Conservation (phyloP, 2,888 invertebrate species). For the Cosmia trapezina region DNA sequence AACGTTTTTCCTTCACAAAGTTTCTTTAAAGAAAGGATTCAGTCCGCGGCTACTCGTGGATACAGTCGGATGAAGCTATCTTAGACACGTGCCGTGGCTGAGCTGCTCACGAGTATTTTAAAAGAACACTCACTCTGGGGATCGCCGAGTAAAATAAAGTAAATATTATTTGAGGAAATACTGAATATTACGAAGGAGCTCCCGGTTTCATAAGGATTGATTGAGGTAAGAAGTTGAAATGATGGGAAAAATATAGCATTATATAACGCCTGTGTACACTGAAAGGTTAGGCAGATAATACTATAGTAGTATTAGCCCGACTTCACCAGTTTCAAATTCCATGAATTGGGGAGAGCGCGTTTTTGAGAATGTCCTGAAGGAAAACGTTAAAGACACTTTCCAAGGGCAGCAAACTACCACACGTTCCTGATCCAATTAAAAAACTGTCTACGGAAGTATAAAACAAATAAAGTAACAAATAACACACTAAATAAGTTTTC, state of each 20-base stretch:
- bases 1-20: conserved; percentile 47
- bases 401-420: background rate
- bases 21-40: conserved; percentile 51
- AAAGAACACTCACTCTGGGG: conserved; percentile 32
- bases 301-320: background rate
- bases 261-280: background rate
- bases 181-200: background rate
- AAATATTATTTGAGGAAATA: conserved; percentile 29
- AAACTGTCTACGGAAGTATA: background rate
- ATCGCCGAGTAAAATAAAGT: conserved; percentile 22
- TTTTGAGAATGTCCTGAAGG: background rate
- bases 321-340: no score
- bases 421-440: background rate
- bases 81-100: conserved; percentile 42
- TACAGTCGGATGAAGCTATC: conserved; percentile 42
- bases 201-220: no score
- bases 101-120: conserved; percentile 37
- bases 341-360: background rate
- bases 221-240: background rate
- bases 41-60: conserved; percentile 23
- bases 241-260: background rate
- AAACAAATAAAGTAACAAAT: no score
- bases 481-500: no score
- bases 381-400: background rate
- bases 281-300: no score